phyloP scores from a whole-genome alignment of 1,140 invertebrate genomes.

The Plectrocnemia conspersa region DNA sequence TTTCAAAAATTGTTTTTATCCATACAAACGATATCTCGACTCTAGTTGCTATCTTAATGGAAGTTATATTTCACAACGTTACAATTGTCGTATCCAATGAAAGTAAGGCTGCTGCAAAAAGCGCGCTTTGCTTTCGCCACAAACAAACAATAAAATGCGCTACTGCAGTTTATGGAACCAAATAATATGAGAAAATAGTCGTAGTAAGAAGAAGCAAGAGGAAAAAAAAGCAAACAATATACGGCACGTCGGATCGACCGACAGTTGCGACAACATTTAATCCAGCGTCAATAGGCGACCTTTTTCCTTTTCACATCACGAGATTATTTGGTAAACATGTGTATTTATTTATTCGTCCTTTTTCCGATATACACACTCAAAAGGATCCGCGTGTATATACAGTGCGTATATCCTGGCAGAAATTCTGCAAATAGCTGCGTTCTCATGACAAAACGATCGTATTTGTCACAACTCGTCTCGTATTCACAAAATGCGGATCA shows the following conservation, averaged over 20 bases:
- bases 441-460: conserved; percentile 4
- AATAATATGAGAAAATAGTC: neutral
- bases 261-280: conserved; percentile 4
- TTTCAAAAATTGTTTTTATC: too few relatives aligned
- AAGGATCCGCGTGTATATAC: neutral
- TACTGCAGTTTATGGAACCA: too few relatives aligned
- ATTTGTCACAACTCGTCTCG: neutral
- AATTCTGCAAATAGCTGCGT: neutral
- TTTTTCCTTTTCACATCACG: neutral
- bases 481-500: conserved; percentile 2
- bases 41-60: too few relatives aligned
- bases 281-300: neutral
- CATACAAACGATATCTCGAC: too few relatives aligned
- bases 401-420: conserved; percentile 7
- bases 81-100: too few relatives aligned
- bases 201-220: neutral
- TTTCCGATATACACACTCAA: neutral
- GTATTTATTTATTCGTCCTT: neutral
- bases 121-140: too few relatives aligned
- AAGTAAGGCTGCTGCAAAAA: too few relatives aligned
- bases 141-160: too few relatives aligned
- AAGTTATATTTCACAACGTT: too few relatives aligned
- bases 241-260: neutral
- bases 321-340: conserved; percentile 11
- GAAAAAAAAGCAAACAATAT: neutral